Evolutionary conservation across 2,113 vertebrate genomes (phyloP).

Genomic region (Chinchilla lanigera): DNA sequence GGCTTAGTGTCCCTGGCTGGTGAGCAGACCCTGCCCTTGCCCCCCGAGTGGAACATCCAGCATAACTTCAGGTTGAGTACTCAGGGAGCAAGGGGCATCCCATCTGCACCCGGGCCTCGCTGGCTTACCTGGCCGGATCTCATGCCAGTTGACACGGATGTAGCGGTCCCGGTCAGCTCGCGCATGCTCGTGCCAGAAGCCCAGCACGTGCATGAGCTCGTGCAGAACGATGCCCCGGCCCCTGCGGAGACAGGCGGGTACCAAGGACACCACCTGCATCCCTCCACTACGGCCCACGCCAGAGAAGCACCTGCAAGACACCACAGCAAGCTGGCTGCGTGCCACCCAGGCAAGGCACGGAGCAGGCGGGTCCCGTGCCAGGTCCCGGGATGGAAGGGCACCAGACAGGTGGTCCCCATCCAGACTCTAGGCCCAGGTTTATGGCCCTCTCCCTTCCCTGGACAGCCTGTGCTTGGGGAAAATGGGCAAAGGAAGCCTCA

Average conservation of each 20-base stretch:
- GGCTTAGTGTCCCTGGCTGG: neutral
- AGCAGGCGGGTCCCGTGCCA: no score
- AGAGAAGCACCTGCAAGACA: constrained; percentile 88
- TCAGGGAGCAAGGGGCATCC: neutral
- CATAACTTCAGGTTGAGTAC: no score
- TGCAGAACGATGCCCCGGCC: constrained; percentile 87
- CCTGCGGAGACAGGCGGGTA: constrained; percentile 69
- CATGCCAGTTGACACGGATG: constrained; percentile 78
- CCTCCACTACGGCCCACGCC: constrained; percentile 85
- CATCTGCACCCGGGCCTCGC: no score
- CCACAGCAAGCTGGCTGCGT: neutral
- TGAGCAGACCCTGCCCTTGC: neutral
- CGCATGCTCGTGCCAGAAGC: constrained; percentile 90
- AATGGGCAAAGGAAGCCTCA: rapidly evolving
- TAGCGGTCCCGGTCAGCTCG: constrained; percentile 84
- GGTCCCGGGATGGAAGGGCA: neutral
- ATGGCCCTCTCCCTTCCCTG: neutral
- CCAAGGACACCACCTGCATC: constrained; percentile 84
- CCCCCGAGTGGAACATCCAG: rapidly evolving
- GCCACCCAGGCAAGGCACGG: rapidly evolving
- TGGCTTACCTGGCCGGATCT: constrained; percentile 85
- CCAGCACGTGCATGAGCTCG: constrained; percentile 89
- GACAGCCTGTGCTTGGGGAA: neutral
- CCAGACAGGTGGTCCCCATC: neutral
- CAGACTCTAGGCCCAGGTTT: neutral